A percentile compares a stretch with the other conserved stretches of the same genome.
Conservation (phyloP, 2,888 invertebrate species). For the Meiosimyza decipiens region DNA sequence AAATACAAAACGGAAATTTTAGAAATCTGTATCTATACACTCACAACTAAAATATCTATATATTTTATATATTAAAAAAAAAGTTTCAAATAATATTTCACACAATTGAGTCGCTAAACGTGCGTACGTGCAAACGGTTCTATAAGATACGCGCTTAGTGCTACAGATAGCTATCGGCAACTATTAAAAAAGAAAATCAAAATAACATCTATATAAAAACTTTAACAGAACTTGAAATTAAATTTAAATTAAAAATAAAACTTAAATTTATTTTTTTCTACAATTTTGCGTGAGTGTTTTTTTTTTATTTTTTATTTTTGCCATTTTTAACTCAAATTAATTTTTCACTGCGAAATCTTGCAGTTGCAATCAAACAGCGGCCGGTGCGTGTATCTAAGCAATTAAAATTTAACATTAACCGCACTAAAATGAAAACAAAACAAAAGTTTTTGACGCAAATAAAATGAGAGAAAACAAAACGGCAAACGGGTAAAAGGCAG, state of each 20-base stretch:
- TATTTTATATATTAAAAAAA: no score
- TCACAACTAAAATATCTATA: no score
- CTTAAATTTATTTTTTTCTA: background rate
- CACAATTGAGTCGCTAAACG: constrained; percentile 14
- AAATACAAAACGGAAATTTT: no score
- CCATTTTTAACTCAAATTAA: background rate
- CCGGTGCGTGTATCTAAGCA: constrained; percentile 49
- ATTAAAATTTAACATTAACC: constrained; percentile 45
- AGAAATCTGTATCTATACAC: no score
- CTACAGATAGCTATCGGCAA: background rate
- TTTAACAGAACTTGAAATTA: background rate
- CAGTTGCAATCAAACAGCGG: constrained; percentile 21
- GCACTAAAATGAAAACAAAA: constrained; percentile 25
- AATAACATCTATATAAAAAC: background rate
- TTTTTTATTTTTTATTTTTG: background rate
- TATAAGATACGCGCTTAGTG: background rate
- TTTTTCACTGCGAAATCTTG: constrained; percentile 1
- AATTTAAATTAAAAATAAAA: background rate
- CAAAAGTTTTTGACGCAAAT: constrained; percentile 4
- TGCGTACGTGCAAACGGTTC: constrained; percentile 25
- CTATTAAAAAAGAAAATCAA: background rate
- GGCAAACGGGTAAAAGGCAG: constrained; percentile 31
- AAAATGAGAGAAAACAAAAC: constrained; percentile 19
- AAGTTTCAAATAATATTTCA: background rate
- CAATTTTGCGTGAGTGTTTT: constrained; percentile 26